phyloP scores from a whole-genome alignment of 92 coral and sea anemone species.

The Parazoanthus darwini region DNA sequence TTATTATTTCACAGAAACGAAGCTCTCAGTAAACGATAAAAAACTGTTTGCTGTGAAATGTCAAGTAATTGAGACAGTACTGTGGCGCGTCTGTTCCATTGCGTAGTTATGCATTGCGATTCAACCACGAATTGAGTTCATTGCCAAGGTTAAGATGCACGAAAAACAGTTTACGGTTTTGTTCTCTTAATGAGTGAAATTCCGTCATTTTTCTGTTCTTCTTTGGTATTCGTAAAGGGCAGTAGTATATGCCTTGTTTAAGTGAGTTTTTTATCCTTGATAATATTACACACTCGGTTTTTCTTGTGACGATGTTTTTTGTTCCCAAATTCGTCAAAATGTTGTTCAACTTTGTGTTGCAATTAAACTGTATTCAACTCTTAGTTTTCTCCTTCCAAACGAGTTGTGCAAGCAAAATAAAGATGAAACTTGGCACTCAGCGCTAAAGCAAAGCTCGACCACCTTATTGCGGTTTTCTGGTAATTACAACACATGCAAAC shows the following conservation, averaged over 20 bases:
- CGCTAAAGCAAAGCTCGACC: background rate
- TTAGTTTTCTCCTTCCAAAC: background rate
- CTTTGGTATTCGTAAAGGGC: background rate
- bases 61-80: too few relatives aligned
- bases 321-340: too few relatives aligned
- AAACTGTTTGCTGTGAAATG: too few relatives aligned
- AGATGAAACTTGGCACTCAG: background rate
- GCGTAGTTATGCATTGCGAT: background rate
- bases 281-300: background rate
- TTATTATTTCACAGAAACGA: background rate
- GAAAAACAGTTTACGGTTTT: too few relatives aligned
- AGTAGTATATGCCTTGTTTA: background rate
- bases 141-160: background rate
- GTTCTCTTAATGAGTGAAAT: background rate
- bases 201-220: too few relatives aligned
- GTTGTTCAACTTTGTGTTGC: background rate
- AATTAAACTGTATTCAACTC: background rate
- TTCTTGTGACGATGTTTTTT: too few relatives aligned
- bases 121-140: background rate
- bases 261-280: background rate
- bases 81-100: too few relatives aligned
- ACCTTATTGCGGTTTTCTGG: background rate
- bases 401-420: background rate
- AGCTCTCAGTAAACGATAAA: background rate
- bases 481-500: too few relatives aligned